These are phyloP conservation scores for Oxygymnocypris stewartii DNA, from an alignment of 2,113 vertebrate genomes.

Conservation along the genomic window DNA sequence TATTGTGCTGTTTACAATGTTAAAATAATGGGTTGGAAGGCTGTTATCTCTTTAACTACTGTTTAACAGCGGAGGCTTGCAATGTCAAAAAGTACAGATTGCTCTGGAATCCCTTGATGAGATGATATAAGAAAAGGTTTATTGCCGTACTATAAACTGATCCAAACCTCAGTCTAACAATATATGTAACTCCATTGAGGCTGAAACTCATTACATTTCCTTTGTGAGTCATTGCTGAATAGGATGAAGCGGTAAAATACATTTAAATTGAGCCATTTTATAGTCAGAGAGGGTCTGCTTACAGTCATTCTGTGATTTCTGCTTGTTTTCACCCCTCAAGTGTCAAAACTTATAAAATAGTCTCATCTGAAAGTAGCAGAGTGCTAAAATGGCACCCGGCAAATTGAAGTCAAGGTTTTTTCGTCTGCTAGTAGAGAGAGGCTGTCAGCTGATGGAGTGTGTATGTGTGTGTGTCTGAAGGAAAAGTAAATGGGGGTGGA, in stretches of 20 bases:
- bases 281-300: slow-evolving; percentile 3
- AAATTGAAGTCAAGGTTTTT: slow-evolving; percentile 70
- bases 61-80: slow-evolving; percentile 51
- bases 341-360: slow-evolving; percentile 63
- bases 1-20: slow-evolving; percentile 64
- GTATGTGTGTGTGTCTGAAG: slow-evolving; percentile 49
- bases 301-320: slow-evolving; percentile 48
- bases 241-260: not conserved
- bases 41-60: slow-evolving; percentile 67
- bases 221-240: slow-evolving; percentile 30
- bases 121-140: slow-evolving; percentile 36
- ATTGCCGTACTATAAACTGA: slow-evolving; percentile 16
- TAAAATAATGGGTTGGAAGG: slow-evolving; percentile 63
- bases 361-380: slow-evolving; percentile 31
- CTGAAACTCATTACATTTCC: slow-evolving; percentile 15
- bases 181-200: slow-evolving; percentile 4
- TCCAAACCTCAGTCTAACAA: slow-evolving; percentile 34
- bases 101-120: slow-evolving; percentile 56
- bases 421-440: slow-evolving; percentile 59
- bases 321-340: slow-evolving; percentile 61
- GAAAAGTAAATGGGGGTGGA: slow-evolving; percentile 72
- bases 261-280: slow-evolving; percentile 32
- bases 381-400: slow-evolving; percentile 68
- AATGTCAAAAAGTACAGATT: slow-evolving; percentile 59
- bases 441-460: slow-evolving; percentile 60